Percentiles rank a stretch among this genome's conserved stretches.
These are phyloP conservation scores for Oscarella lobularis DNA, from an alignment of 37 sponge, comb jelly and placozoan genomes.

Conservation along the genomic window DNA sequence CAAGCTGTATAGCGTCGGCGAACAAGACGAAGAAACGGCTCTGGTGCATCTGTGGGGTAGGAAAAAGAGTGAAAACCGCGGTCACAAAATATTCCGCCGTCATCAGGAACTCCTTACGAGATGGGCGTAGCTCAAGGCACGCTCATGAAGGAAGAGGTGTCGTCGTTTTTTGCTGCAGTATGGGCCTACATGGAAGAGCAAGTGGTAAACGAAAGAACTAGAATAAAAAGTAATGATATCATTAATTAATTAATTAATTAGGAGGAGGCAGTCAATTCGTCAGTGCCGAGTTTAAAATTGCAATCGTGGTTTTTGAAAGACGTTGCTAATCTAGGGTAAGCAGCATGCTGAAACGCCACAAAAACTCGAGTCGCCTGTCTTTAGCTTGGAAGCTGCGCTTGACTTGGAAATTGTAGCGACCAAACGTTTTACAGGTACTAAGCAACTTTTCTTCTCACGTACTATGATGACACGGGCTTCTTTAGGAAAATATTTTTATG, in stretches of 20 bases:
- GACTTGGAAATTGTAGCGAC: slow-evolving; percentile 52
- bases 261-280: slow-evolving; percentile 52
- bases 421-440: neutral
- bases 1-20: slow-evolving; percentile 56
- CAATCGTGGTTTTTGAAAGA: slow-evolving; percentile 71
- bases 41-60: slow-evolving; percentile 79
- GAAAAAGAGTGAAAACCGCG: slow-evolving; percentile 5
- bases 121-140: slow-evolving; percentile 82
- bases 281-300: slow-evolving; percentile 21
- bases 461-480: neutral
- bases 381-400: slow-evolving; percentile 56
- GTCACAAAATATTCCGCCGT: neutral
- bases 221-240: neutral
- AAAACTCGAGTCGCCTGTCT: neutral
- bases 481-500: slow-evolving; percentile 40
- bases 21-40: slow-evolving; percentile 42
- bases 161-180: slow-evolving; percentile 42
- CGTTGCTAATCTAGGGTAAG: slow-evolving; percentile 64
- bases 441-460: neutral
- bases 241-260: slow-evolving; percentile 6
- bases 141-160: slow-evolving; percentile 35
- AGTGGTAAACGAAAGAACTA: too few species aligned
- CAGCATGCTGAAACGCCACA: neutral
- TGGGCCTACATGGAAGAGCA: slow-evolving; percentile 68
- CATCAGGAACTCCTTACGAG: slow-evolving; percentile 60